A percentile compares a stretch with the other conserved stretches of the same genome.
These are phyloP conservation scores for Acrocephalus kingi DNA, from an alignment of 2,113 vertebrate genomes.

Conservation along the genomic window DNA sequence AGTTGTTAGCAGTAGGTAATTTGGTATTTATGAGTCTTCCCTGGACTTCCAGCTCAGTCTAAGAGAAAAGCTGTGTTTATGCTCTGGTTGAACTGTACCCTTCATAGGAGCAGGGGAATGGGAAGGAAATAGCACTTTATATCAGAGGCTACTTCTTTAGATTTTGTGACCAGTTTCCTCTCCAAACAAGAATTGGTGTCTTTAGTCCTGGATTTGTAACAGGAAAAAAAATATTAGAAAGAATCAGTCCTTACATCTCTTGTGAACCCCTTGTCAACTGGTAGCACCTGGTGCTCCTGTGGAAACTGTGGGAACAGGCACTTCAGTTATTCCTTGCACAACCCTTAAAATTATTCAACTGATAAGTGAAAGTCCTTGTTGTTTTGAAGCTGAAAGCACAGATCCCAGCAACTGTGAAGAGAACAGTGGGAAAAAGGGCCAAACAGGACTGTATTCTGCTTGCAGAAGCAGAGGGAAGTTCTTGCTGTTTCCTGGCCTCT, in stretches of 20 bases:
- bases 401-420: not conserved
- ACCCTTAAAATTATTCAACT: not conserved
- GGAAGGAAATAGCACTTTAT: not conserved
- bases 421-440: not conserved
- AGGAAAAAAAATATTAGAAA: not conserved
- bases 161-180: not conserved
- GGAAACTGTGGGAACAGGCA: not conserved
- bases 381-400: not conserved
- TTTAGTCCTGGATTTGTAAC: not conserved
- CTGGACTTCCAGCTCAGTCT: not conserved
- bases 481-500: not conserved
- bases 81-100: not conserved
- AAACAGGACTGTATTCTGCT: not conserved
- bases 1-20: not conserved
- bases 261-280: not conserved
- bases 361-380: not conserved
- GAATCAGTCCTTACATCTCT: not conserved
- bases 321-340: not conserved
- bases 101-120: not conserved
- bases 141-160: not conserved
- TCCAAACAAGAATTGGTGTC: not conserved
- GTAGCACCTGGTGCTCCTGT: not conserved
- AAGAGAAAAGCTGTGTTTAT: not conserved
- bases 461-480: not conserved
- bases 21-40: not conserved